phyloP scores from a whole-genome alignment of 2,888 invertebrate genomes.

The Platynereis dumerilii region DNA sequence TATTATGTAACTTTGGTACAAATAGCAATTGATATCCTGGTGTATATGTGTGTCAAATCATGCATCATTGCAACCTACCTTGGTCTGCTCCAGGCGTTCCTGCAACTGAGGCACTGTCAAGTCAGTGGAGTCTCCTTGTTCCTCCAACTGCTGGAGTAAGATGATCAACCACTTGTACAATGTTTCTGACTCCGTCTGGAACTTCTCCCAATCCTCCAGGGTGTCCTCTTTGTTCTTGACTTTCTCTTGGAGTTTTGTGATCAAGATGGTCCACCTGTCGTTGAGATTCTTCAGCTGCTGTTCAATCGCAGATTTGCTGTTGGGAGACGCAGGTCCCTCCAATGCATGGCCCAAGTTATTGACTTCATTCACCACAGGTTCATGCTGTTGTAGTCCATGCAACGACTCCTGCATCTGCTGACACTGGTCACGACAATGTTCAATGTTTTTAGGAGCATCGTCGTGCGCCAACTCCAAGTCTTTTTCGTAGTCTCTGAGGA shows the following conservation, averaged over 20 bases:
- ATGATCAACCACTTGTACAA: slow-evolving; percentile 36
- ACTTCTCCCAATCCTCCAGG: slow-evolving; percentile 26
- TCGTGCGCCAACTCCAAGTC: too few relatives aligned
- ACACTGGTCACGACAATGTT: too few relatives aligned
- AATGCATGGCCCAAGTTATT: slow-evolving; percentile 81
- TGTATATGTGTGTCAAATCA: too few relatives aligned
- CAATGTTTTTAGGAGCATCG: too few relatives aligned
- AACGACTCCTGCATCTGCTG: slow-evolving; percentile 40
- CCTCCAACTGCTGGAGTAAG: too few relatives aligned
- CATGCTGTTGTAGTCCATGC: slow-evolving; percentile 74
- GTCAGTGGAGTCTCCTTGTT: background rate
- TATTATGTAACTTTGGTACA: too few relatives aligned
- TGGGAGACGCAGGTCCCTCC: slow-evolving; percentile 72
- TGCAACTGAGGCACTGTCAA: slow-evolving; percentile 6
- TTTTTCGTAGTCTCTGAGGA: too few relatives aligned
- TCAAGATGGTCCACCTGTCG: slow-evolving; percentile 42
- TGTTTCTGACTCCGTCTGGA: slow-evolving; percentile 33
- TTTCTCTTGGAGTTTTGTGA: slow-evolving; percentile 21
- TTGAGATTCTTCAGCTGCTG: slow-evolving; percentile 44
- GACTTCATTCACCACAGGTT: slow-evolving; percentile 80
- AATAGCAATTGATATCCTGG: background rate
- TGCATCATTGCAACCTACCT: background rate
- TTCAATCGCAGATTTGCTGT: slow-evolving; percentile 42
- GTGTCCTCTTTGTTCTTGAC: slow-evolving; percentile 23
- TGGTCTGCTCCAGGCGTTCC: slow-evolving; percentile 3